Percentiles rank a stretch among this genome's conserved stretches.
Evolutionary conservation across 2,888 invertebrate species (phyloP).

Genomic region (Chymomyza procnemis): DNA sequence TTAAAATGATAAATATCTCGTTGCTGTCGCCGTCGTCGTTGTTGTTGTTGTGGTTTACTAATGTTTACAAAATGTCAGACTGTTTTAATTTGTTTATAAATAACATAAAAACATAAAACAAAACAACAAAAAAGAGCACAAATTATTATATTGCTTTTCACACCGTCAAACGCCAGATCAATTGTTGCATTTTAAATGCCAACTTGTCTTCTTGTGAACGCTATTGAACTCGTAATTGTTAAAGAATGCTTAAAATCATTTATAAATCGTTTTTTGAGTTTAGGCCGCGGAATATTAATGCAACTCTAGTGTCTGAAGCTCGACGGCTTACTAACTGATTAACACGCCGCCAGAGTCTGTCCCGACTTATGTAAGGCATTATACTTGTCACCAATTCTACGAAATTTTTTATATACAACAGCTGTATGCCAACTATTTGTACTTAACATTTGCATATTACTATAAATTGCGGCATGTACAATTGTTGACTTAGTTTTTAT

Average conservation of each 20-base stretch:
- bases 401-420: slow-evolving; percentile 20
- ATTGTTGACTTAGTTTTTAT: too few species aligned
- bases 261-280: neutral
- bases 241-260: slow-evolving; percentile 47
- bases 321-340: neutral
- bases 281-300: slow-evolving; percentile 5
- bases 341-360: neutral
- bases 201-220: slow-evolving; percentile 66
- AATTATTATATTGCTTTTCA: slow-evolving; percentile 15
- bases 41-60: slow-evolving; percentile 21
- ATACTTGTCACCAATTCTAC: slow-evolving; percentile 18
- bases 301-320: neutral
- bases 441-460: too few species aligned
- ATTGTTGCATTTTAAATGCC: slow-evolving; percentile 63
- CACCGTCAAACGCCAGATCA: slow-evolving; percentile 27
- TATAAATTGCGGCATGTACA: too few species aligned
- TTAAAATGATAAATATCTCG: slow-evolving; percentile 38
- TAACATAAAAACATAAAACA: slow-evolving; percentile 29
- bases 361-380: slow-evolving; percentile 17
- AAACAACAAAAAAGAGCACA: slow-evolving; percentile 15
- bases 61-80: slow-evolving; percentile 35
- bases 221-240: slow-evolving; percentile 69
- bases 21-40: slow-evolving; percentile 12
- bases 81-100: slow-evolving; percentile 46
- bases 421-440: neutral